Evolutionary conservation across 2,797 vertebrate species (phyloP), one percentile per base, ranked within the genome.

Genomic region (Enteromius trimaculatus): DNA sequence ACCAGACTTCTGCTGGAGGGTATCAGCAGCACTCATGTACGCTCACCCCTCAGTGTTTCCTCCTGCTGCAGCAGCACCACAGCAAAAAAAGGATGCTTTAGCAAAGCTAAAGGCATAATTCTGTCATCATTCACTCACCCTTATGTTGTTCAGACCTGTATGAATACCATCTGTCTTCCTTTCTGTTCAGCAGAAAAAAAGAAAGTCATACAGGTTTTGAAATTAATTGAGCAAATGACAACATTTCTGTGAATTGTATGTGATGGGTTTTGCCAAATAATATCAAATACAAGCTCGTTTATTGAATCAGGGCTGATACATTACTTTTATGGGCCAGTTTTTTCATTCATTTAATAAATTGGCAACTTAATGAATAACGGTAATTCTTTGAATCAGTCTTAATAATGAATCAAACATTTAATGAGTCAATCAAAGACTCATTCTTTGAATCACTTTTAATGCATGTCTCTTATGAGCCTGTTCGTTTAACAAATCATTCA

Each of bases 11-110:
- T 96, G 80, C 92, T 98, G 82, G 96, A 96, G 87, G 97, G 97
- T 88, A 95, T 98, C 90, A 90, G 93, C 92, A 96, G 93, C 91
- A 97, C 96, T 76, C 97, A 98, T 11, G 98, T 99, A 94, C 87
- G 96, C 86, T 31, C 39, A 26, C 58, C 16, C 26, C 16, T 77
- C 39, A 51, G 77, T 49, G 31, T 16, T 76, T 58, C 49, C 51
- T 60, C 51, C 71, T 0, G 6, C 44, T 39, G 42, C 16, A 29
- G 42, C 16, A 29, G 72, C 51, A 58, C 51, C 19, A 17, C 14
- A n/a, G 21, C 51, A 58, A 76, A 37, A 39, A 39, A 5, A 39
- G 16, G 13, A 39, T 23, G 72, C 51, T 23, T 76, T 58, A 55
- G 51, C 7, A 1, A 39, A 58, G 7, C 26, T 39, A 42, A 60